Evolutionary conservation across 2,888 invertebrate species (phyloP).

Genomic region (Ophonus ardosiacus): DNA sequence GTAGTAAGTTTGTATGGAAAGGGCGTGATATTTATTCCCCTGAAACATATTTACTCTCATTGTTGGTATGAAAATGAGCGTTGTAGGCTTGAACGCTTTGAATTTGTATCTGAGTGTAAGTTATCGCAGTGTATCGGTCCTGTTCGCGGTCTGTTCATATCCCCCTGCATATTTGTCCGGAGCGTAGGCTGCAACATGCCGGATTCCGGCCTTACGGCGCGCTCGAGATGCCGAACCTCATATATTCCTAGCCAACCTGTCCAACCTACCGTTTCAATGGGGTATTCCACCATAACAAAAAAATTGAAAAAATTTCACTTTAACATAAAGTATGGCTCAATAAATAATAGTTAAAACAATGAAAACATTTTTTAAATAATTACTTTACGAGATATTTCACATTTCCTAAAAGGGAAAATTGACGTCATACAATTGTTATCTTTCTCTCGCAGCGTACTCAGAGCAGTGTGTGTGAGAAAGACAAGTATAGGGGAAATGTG

Average conservation of each 20-base stretch:
- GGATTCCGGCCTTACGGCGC: slow-evolving; percentile 41
- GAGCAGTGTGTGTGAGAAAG: too few relatives aligned
- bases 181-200: slow-evolving; percentile 33
- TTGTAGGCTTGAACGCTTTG: not conserved
- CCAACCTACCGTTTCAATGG: slow-evolving; percentile 54
- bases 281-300: too few relatives aligned
- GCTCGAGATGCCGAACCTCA: slow-evolving; percentile 1
- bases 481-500: too few relatives aligned
- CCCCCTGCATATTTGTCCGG: slow-evolving; percentile 34
- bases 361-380: too few relatives aligned
- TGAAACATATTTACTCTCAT: not conserved
- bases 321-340: too few relatives aligned
- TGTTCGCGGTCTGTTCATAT: slow-evolving; percentile 33
- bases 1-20: not conserved
- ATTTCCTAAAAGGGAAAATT: too few relatives aligned
- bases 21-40: not conserved
- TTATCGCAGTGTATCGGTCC: slow-evolving; percentile 4
- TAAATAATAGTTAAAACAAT: too few relatives aligned
- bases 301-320: too few relatives aligned
- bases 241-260: slow-evolving; percentile 39
- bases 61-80: not conserved
- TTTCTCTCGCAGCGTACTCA: too few relatives aligned
- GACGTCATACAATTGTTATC: too few relatives aligned
- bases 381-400: too few relatives aligned
- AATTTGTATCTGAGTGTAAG: slow-evolving; percentile 8